A percentile compares a stretch with the other conserved stretches of the same genome.
These are phyloP conservation scores for Tyrophagus putrescentiae DNA, from an alignment of 1,140 invertebrate genomes.

Conservation along the genomic window DNA sequence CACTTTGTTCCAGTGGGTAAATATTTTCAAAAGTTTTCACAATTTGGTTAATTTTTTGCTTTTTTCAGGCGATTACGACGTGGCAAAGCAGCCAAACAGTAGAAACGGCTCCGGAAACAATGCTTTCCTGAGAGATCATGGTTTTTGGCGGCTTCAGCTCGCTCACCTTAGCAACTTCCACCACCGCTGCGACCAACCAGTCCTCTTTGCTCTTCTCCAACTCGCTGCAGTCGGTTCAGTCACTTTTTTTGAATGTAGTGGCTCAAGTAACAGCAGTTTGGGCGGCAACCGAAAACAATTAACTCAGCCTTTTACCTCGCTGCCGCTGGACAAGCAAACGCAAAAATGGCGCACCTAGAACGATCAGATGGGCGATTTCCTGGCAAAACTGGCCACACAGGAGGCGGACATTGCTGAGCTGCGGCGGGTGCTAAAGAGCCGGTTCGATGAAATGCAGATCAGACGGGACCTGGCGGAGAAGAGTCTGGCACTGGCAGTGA, in stretches of 20 bases:
- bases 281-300: slow-evolving; percentile 42
- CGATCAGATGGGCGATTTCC: slow-evolving; percentile 72
- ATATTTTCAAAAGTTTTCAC: background rate
- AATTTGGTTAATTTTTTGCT: background rate
- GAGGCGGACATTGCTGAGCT: slow-evolving; percentile 77
- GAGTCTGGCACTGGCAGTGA: slow-evolving; percentile 64
- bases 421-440: slow-evolving; percentile 61
- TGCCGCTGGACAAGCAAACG: slow-evolving; percentile 59
- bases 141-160: background rate
- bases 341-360: slow-evolving; percentile 68
- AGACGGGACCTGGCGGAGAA: slow-evolving; percentile 82
- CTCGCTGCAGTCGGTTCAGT: background rate
- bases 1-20: slow-evolving; percentile 17
- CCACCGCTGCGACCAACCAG: too few relatives aligned
- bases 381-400: slow-evolving; percentile 60
- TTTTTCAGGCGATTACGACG: slow-evolving; percentile 3
- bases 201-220: background rate
- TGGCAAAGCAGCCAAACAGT: slow-evolving; percentile 45
- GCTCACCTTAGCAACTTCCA: too few relatives aligned
- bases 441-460: slow-evolving; percentile 86
- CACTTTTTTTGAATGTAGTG: background rate
- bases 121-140: too few relatives aligned
- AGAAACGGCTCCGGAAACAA: too few relatives aligned
- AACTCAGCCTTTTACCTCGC: slow-evolving; percentile 44
- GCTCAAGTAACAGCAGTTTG: background rate